phyloP scores from a whole-genome alignment of 1,140 invertebrate species.

The Pinna nobilis region DNA sequence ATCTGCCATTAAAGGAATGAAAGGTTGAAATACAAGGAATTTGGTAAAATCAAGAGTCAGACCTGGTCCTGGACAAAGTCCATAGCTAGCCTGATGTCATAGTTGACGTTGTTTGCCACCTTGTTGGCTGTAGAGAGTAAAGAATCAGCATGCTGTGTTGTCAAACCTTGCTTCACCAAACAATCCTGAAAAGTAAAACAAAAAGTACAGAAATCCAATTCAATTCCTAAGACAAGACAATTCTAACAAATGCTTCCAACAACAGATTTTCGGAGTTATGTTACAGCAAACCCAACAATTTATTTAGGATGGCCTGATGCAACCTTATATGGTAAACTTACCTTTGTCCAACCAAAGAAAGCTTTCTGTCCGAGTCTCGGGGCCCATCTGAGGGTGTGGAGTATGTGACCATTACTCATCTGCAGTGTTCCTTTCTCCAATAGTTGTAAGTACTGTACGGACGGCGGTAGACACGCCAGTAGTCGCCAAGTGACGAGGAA shows the following conservation, averaged over 20 bases:
- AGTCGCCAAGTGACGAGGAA: conserved; percentile 90
- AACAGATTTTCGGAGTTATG: too few species aligned
- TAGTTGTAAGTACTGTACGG: conserved; percentile 88
- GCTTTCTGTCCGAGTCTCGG: conserved; percentile 83
- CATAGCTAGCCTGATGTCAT: conserved; percentile 83
- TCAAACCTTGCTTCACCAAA: conserved; percentile 92
- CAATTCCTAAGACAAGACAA: too few species aligned
- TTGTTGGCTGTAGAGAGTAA: conserved; percentile 83
- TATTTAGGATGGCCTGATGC: too few species aligned
- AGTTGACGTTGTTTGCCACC: conserved; percentile 80
- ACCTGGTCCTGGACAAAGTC: conserved; percentile 55
- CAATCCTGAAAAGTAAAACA: conserved; percentile 83
- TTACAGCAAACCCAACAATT: conserved; percentile 36
- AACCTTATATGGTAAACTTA: conserved; percentile 29
- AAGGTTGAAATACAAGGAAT: too few species aligned
- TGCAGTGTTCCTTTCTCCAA: conserved; percentile 78
- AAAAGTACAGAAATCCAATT: not conserved
- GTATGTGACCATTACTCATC: conserved; percentile 77
- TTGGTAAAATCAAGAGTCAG: too few species aligned
- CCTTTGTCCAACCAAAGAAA: conserved; percentile 82
- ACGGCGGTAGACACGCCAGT: conserved; percentile 88
- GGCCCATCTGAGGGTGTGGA: conserved; percentile 86
- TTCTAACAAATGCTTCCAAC: too few species aligned
- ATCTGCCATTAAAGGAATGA: too few species aligned
- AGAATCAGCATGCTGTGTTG: conserved; percentile 86